Percentiles rank a stretch among this genome's conserved stretches.
Evolutionary conservation across 2,797 vertebrate genomes (phyloP).

Genomic region (Poecilia wingei): DNA sequence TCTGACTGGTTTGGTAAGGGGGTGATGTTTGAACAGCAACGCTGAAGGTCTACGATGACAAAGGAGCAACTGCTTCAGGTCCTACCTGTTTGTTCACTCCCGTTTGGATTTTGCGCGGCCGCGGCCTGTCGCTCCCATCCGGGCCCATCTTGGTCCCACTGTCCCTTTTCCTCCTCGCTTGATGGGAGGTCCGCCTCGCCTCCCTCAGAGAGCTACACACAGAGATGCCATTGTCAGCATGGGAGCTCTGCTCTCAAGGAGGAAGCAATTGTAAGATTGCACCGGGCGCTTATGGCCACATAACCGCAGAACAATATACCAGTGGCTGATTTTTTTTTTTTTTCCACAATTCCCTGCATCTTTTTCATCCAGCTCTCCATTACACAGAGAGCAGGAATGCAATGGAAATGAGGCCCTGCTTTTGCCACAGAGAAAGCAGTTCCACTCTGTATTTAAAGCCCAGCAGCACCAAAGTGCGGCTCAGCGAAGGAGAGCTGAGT

Average conservation of each 20-base stretch:
- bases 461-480: constrained; percentile 30
- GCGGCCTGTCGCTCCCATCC: constrained; percentile 73
- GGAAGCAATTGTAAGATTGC: constrained; percentile 62
- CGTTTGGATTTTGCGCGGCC: constrained; percentile 57
- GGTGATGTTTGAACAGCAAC: constrained; percentile 54
- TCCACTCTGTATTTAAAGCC: constrained; percentile 45
- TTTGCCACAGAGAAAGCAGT: constrained; percentile 50
- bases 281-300: constrained; percentile 53
- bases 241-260: constrained; percentile 36
- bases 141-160: constrained; percentile 66
- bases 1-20: constrained; percentile 63
- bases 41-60: constrained; percentile 30
- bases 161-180: constrained; percentile 67
- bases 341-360: constrained; percentile 56
- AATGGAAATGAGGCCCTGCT: constrained; percentile 48
- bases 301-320: constrained; percentile 64
- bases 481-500: constrained; percentile 33
- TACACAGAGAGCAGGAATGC: constrained; percentile 66
- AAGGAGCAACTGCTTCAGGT: constrained; percentile 53
- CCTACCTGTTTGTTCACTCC: constrained; percentile 79
- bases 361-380: constrained; percentile 64
- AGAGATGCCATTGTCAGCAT: constrained; percentile 69
- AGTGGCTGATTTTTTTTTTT: constrained; percentile 39
- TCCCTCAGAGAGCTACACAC: constrained; percentile 76
- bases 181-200: constrained; percentile 68